These are phyloP conservation scores for Ephialtes manifestator DNA, from an alignment of 2,888 invertebrate genomes.

Conservation along the genomic window DNA sequence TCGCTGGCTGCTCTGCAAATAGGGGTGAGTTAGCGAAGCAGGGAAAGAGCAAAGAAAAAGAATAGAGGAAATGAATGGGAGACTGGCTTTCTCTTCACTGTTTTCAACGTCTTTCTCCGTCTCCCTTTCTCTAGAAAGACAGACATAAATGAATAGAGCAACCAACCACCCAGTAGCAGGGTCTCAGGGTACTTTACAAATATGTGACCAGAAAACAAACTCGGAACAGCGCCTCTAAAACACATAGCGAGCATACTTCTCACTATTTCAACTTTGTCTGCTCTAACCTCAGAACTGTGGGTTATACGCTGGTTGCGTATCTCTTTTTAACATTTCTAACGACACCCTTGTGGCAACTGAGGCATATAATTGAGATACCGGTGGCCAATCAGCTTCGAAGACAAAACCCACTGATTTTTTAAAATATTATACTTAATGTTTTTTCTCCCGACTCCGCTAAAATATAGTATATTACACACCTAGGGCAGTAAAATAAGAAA, in stretches of 20 bases:
- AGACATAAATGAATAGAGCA: slow-evolving; percentile 83
- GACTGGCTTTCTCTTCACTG: slow-evolving; percentile 24
- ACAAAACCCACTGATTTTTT: not conserved
- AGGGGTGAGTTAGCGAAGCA: not conserved
- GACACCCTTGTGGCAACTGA: not conserved
- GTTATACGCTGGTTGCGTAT: not conserved
- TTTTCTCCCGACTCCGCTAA: too few relatives aligned
- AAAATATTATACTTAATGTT: not conserved
- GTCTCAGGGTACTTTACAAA: slow-evolving; percentile 83
- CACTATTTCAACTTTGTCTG: slow-evolving; percentile 8
- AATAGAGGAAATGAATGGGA: slow-evolving; percentile 12
- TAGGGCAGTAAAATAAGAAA: too few relatives aligned
- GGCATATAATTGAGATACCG: not conserved
- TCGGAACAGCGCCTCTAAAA: slow-evolving; percentile 54
- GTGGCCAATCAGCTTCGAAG: not conserved
- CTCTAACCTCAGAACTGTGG: slow-evolving; percentile 4
- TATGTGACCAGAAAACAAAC: slow-evolving; percentile 84
- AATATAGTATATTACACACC: too few relatives aligned
- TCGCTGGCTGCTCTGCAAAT: slow-evolving; percentile 17
- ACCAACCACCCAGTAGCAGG: slow-evolving; percentile 59
- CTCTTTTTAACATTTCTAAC: not conserved
- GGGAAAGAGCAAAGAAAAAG: slow-evolving; percentile 7
- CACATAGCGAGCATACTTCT: not conserved
- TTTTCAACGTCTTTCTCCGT: slow-evolving; percentile 25
- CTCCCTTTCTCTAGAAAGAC: slow-evolving; percentile 59